These are phyloP conservation scores for Choreutis nemorana DNA, from an alignment of 2,888 invertebrate genomes.

Conservation along the genomic window DNA sequence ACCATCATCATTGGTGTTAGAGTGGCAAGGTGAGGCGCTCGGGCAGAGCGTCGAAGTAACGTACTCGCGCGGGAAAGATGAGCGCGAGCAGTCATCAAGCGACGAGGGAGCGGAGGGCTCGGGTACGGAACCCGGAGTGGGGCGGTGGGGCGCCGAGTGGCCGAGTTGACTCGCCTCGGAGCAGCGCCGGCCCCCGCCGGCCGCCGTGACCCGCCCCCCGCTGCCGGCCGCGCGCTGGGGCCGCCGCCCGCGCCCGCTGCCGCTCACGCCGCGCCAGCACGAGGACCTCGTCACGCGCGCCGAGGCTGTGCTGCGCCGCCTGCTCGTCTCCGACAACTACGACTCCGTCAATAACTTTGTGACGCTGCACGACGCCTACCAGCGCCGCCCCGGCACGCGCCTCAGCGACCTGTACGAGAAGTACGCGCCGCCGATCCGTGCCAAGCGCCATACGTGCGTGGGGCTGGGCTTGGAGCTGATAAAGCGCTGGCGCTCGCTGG, in stretches of 20 bases:
- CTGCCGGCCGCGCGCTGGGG: constrained; percentile 30
- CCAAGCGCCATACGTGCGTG: constrained; percentile 86
- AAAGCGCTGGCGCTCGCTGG: constrained; percentile 67
- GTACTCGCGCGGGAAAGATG: constrained; percentile 29
- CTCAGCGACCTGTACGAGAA: constrained; percentile 77
- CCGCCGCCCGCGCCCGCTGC: constrained; percentile 25
- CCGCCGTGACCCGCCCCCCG: constrained; percentile 29
- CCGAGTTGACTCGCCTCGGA: constrained; percentile 94
- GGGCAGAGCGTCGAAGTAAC: constrained; percentile 61
- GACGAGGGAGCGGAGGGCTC: constrained; percentile 57
- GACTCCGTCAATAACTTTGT: constrained; percentile 89
- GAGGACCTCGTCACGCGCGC: constrained; percentile 82
- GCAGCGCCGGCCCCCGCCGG: constrained; percentile 30
- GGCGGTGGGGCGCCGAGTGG: constrained; percentile 94
- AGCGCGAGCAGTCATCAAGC: constrained; percentile 61
- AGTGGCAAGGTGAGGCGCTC: constrained; percentile 71
- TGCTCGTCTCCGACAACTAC: constrained; percentile 86
- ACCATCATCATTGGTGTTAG: constrained; percentile 69
- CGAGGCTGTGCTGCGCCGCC: constrained; percentile 80
- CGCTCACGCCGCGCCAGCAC: constrained; percentile 64
- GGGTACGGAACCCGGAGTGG: constrained; percentile 76
- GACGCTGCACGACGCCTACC: constrained; percentile 70
- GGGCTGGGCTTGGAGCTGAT: constrained; percentile 84
- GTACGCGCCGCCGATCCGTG: constrained; percentile 81
- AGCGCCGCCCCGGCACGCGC: constrained; percentile 56